Conservation (phyloP, 2,797 vertebrate species). For the Pipistrellus kuhlii region DNA sequence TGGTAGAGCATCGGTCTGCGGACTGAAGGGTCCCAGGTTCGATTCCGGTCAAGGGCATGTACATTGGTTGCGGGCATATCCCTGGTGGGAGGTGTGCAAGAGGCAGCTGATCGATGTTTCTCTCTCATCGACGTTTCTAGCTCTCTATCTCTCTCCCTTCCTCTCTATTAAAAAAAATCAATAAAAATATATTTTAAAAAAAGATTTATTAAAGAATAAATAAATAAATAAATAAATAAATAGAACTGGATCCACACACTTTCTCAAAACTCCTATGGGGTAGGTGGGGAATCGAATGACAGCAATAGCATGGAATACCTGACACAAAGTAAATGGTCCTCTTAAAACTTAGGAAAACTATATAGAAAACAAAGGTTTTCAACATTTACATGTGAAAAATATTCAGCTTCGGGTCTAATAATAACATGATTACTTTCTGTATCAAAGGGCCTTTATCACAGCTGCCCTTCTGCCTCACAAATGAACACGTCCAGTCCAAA, state of each 20-base stretch:
- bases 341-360: conserved; percentile 20
- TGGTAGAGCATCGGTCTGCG: too few relatives aligned
- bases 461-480: not conserved
- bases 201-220: too few relatives aligned
- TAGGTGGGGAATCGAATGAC: not conserved
- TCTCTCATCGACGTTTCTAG: too few relatives aligned
- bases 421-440: not conserved
- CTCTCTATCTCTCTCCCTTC: too few relatives aligned
- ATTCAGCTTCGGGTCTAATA: not conserved
- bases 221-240: too few relatives aligned
- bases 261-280: not conserved
- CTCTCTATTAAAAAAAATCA: too few relatives aligned
- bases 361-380: not conserved
- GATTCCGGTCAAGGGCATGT: too few relatives aligned
- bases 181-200: too few relatives aligned
- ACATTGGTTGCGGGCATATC: too few relatives aligned
- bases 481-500: not conserved
- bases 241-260: not conserved
- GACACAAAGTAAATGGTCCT: not conserved
- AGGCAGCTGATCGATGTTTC: too few relatives aligned
- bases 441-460: conserved; percentile 8
- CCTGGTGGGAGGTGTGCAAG: too few relatives aligned
- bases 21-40: too few relatives aligned
- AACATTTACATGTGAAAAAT: not conserved
- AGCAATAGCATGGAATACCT: not conserved